phyloP scores from a whole-genome alignment of 1,140 invertebrate genomes.

The Neoseiulus cucumeris region DNA sequence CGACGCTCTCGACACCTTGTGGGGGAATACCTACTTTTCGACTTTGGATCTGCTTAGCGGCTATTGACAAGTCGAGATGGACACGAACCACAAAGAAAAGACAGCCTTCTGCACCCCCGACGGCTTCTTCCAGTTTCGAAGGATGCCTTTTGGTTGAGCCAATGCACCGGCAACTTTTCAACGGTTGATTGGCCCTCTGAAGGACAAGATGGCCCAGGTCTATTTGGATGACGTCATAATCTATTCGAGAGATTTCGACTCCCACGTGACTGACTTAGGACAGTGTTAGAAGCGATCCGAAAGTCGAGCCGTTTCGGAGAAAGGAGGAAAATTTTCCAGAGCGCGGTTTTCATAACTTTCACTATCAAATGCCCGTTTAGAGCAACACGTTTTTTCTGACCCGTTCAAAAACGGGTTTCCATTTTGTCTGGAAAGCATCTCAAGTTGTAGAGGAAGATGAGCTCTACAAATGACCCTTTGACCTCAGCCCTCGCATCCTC shows the following conservation, averaged over 20 bases:
- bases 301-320: no score
- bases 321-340: no score
- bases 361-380: no score
- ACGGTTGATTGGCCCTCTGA: slow-evolving; percentile 23
- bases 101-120: slow-evolving; percentile 28
- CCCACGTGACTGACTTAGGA: slow-evolving; percentile 11
- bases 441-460: no score
- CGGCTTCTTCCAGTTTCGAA: slow-evolving; percentile 25
- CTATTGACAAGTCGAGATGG: slow-evolving; percentile 30
- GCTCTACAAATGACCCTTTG: no score
- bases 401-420: no score
- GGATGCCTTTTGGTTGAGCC: slow-evolving; percentile 29
- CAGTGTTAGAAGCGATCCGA: no score
- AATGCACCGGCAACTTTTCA: slow-evolving; percentile 29
- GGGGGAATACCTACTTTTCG: slow-evolving; percentile 9
- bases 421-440: no score
- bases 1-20: slow-evolving; percentile 23
- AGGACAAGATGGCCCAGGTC: slow-evolving; percentile 16
- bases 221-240: slow-evolving; percentile 22
- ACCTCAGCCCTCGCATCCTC: no score
- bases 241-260: slow-evolving; percentile 12
- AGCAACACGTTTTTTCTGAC: no score
- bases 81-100: slow-evolving; percentile 26
- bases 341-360: no score
- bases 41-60: slow-evolving; percentile 20